Conservation (phyloP, 2,888 invertebrate genomes). For the Bugula neritina region DNA sequence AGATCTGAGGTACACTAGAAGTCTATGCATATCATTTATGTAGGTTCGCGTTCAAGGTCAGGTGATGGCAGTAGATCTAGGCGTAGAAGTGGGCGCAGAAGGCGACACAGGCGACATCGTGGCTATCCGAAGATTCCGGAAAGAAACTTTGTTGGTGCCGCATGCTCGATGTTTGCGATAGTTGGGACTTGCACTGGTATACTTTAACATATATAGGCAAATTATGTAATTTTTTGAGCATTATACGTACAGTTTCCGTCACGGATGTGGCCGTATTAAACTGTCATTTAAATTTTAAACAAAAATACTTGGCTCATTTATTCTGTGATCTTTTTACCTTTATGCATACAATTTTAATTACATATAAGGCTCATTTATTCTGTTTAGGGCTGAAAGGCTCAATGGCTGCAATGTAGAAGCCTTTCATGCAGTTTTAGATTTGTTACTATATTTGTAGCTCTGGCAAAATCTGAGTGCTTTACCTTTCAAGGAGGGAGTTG, state of each 20-base stretch:
- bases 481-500: conserved; percentile 11
- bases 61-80: conserved; percentile 4
- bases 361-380: too few species aligned
- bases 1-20: too few species aligned
- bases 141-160: conserved; percentile 20
- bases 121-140: conserved; percentile 13
- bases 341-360: too few species aligned
- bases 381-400: too few species aligned
- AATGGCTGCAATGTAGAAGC: neutral
- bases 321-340: too few species aligned
- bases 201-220: too few species aligned
- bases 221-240: too few species aligned
- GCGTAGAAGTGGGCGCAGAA: neutral
- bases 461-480: conserved; percentile 14
- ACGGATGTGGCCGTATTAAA: too few species aligned
- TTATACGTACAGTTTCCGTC: too few species aligned
- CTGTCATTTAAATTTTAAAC: too few species aligned
- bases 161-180: conserved; percentile 18
- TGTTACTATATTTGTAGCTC: conserved; percentile 1
- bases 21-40: too few species aligned
- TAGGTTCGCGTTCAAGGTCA: neutral
- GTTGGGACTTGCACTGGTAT: conserved; percentile 15
- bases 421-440: neutral
- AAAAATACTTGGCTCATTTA: too few species aligned
- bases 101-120: neutral